These are phyloP conservation scores for Lonchura striata DNA, from an alignment of 2,113 vertebrate genomes.

Conservation along the genomic window DNA sequence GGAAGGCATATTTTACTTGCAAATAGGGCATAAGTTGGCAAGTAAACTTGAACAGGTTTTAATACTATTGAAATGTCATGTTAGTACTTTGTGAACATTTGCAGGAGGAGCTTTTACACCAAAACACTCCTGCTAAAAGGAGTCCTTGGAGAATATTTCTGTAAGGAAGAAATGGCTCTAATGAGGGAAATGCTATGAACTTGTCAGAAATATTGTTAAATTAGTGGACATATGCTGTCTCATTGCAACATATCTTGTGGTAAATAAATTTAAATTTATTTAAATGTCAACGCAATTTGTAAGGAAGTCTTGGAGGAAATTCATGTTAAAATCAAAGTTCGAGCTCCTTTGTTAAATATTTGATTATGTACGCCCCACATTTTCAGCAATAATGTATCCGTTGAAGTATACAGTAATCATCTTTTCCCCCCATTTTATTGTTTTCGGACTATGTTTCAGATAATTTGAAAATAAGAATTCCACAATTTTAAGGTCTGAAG, in stretches of 20 bases:
- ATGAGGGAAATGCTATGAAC: neutral
- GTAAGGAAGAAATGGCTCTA: neutral
- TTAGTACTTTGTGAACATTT: conserved; percentile 45
- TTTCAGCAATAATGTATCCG: neutral
- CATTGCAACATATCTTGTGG: neutral
- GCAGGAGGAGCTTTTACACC: neutral
- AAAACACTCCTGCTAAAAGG: neutral
- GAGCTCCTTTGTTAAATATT: neutral
- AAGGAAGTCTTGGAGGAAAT: neutral
- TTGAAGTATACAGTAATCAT: neutral
- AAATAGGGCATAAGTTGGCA: conserved; percentile 67
- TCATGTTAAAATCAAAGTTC: neutral
- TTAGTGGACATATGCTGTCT: conserved; percentile 21
- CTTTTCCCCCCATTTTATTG: neutral
- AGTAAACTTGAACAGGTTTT: conserved; percentile 64
- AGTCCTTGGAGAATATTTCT: neutral
- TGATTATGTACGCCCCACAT: neutral
- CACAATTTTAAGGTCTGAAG: neutral
- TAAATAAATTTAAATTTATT: conserved; percentile 36
- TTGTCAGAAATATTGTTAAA: neutral
- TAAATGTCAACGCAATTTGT: neutral
- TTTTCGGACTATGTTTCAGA: neutral
- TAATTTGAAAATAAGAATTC: neutral
- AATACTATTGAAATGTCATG: conserved; percentile 55
- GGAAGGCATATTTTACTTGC: conserved; percentile 72